Conservation (phyloP, 64 coral and sea anemone genomes). For the Porites lutea region DNA sequence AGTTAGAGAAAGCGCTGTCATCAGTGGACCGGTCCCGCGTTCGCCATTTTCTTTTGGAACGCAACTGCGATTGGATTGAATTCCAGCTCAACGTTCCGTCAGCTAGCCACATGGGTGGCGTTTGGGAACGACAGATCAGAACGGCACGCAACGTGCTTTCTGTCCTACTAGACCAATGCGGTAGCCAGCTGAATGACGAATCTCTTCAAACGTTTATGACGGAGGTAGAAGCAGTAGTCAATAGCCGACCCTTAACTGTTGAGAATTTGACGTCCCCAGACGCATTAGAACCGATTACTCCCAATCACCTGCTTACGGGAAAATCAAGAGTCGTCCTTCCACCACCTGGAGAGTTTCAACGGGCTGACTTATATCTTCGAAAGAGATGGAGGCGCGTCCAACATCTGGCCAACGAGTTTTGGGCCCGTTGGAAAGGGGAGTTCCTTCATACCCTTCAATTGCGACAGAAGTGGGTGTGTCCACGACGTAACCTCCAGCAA, state of each 20-base stretch:
- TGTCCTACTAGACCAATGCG: not conserved
- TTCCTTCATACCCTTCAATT: constrained; percentile 6
- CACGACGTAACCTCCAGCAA: not conserved
- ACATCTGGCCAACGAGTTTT: constrained; percentile 14
- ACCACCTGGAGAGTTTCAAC: constrained; percentile 15
- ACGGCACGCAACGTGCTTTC: constrained; percentile 2
- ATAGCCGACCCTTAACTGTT: not conserved
- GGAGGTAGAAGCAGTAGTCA: constrained; percentile 3
- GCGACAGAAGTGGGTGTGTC: constrained; percentile 3
- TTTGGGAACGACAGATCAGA: constrained; percentile 19
- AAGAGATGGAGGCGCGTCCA: constrained; percentile 8
- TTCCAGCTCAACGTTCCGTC: not conserved
- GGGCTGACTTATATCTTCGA: not conserved
- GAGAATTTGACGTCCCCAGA: not conserved
- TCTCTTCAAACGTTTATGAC: constrained; percentile 18
- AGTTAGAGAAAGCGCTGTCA: not conserved
- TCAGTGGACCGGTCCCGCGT: not conserved
- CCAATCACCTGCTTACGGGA: not conserved
- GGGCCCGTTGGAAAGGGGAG: not conserved
- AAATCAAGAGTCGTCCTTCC: constrained; percentile 2
- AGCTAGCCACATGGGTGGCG: constrained; percentile 26
- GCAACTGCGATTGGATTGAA: constrained; percentile 24
- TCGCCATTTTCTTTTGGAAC: not conserved
- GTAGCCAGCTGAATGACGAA: constrained; percentile 1
- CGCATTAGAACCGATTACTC: not conserved